Evolutionary conservation across 1,140 invertebrate species (phyloP).

Genomic region (Lethocerus indicus): DNA sequence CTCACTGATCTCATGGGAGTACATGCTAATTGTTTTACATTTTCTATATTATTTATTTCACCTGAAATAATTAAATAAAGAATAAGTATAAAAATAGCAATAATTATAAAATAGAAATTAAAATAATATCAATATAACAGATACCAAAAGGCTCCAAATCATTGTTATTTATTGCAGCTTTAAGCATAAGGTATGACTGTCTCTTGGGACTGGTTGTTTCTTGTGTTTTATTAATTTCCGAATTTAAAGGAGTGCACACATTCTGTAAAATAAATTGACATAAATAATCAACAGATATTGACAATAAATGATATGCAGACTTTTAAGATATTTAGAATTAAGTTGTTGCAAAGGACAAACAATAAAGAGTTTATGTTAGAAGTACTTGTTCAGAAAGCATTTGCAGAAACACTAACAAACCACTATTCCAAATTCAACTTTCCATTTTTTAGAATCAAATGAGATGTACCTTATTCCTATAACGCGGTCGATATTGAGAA

Average conservation of each 20-base stretch:
- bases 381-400: background rate
- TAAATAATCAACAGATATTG: background rate
- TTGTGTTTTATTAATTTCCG: background rate
- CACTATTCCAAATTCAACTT: background rate
- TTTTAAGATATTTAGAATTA: background rate
- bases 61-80: background rate
- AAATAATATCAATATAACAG: background rate
- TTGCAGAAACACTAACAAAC: background rate
- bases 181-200: background rate
- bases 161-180: slow-evolving; percentile 4
- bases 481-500: background rate
- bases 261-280: background rate
- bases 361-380: background rate
- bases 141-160: background rate
- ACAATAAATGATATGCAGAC: background rate
- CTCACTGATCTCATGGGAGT: slow-evolving; percentile 18
- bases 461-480: background rate
- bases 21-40: slow-evolving; percentile 17
- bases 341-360: background rate
- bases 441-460: background rate
- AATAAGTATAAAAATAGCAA: background rate
- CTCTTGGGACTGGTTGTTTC: background rate
- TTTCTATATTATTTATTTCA: slow-evolving; percentile 19
- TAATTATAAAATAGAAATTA: background rate
- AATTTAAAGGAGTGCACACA: background rate